A percentile compares a stretch with the other conserved stretches of the same genome.
Conservation (phyloP, 1,140 invertebrate species). For the Caenorhabditis brenneri region DNA sequence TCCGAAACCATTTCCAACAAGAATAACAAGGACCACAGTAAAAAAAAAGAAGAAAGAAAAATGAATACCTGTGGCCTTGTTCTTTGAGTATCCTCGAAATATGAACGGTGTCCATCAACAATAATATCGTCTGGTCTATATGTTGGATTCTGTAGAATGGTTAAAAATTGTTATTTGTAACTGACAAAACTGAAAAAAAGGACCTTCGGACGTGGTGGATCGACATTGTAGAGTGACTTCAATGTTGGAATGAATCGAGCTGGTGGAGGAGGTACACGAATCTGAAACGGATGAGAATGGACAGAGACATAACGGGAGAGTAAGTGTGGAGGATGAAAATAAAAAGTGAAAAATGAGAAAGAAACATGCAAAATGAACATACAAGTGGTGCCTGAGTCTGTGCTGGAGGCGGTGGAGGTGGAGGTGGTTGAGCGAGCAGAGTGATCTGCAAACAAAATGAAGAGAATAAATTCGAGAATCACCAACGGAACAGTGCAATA, state of each 20-base stretch:
- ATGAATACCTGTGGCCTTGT: constrained; percentile 24
- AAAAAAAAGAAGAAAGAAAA: background rate
- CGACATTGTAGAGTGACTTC: constrained; percentile 22
- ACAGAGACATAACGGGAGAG: background rate
- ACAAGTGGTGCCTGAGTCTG: constrained; percentile 40
- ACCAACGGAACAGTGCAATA: background rate
- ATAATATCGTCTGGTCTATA: constrained; percentile 44
- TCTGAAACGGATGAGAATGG: background rate
- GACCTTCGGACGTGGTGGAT: constrained; percentile 25
- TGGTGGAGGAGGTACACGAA: constrained; percentile 45
- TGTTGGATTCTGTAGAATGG: constrained; percentile 2
- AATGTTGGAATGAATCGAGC: constrained; percentile 27
- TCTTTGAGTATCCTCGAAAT: constrained; percentile 42
- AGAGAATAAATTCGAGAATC: background rate
- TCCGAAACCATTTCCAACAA: background rate
- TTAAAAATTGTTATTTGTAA: background rate
- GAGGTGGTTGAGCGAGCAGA: constrained; percentile 41
- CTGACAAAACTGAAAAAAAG: background rate
- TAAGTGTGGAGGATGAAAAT: constrained; percentile 1
- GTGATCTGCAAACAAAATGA: constrained; percentile 16
- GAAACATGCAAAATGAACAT: background rate
- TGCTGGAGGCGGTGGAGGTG: constrained; percentile 42
- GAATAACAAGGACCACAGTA: background rate
- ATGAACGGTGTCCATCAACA: constrained; percentile 37
- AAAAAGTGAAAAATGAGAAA: background rate